Percentiles rank a stretch among this genome's conserved stretches.
Conservation (phyloP, 1,140 invertebrate genomes). For the Heliconius congener region DNA sequence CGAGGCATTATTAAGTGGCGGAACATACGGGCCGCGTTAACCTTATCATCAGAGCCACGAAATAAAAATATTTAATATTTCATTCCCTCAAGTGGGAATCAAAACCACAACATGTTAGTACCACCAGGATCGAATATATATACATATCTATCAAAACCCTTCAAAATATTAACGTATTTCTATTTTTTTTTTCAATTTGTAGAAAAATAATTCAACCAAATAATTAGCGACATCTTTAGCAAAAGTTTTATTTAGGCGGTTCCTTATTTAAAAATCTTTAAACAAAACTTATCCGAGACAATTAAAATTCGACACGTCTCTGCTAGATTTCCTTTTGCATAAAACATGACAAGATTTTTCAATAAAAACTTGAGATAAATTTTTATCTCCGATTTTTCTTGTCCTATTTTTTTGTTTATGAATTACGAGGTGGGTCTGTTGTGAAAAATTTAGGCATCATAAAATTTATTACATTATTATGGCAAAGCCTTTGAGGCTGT, state of each 20-base stretch:
- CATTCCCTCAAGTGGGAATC: too few relatives aligned
- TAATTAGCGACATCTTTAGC: neutral
- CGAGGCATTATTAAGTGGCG: too few relatives aligned
- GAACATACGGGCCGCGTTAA: too few relatives aligned
- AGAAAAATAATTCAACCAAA: neutral
- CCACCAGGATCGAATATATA: neutral
- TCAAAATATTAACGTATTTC: neutral
- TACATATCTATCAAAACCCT: too few relatives aligned
- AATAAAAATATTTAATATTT: too few relatives aligned
- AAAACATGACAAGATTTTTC: slow-evolving; percentile 17
- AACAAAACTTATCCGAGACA: slow-evolving; percentile 3
- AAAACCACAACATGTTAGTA: too few relatives aligned
- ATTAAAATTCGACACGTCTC: slow-evolving; percentile 13
- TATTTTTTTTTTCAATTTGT: neutral
- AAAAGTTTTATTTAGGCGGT: neutral
- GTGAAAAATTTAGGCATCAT: slow-evolving; percentile 14
- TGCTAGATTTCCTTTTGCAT: slow-evolving; percentile 14
- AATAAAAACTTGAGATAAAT: slow-evolving; percentile 15
- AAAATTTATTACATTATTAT: slow-evolving; percentile 21
- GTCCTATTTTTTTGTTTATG: slow-evolving; percentile 15
- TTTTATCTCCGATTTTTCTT: slow-evolving; percentile 10
- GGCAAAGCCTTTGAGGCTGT: neutral
- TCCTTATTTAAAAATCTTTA: neutral
- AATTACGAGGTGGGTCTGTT: slow-evolving; percentile 13
- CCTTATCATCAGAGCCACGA: too few relatives aligned